Conservation (phyloP, 2,797 vertebrate genomes). For the Brachyrhaphis roseni region DNA sequence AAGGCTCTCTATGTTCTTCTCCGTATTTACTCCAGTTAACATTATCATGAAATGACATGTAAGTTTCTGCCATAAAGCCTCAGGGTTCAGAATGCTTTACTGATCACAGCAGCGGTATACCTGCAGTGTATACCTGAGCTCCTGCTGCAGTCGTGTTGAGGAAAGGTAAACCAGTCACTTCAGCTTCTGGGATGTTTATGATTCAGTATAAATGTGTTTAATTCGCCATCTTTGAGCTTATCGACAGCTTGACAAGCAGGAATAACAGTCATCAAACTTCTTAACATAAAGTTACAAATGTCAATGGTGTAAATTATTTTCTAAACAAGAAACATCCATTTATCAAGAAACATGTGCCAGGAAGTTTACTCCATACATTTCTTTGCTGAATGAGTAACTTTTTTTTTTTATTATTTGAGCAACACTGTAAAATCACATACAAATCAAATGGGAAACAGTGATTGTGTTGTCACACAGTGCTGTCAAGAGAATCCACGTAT, state of each 20-base stretch:
- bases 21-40: slow-evolving; percentile 7
- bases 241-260: not conserved
- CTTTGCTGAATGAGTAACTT: not conserved
- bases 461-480: not conserved
- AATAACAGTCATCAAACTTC: not conserved
- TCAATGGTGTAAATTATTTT: not conserved
- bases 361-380: not conserved
- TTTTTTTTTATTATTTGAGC: not conserved
- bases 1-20: slow-evolving; percentile 29
- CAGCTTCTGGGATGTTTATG: not conserved
- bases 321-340: not conserved
- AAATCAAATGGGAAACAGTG: not conserved
- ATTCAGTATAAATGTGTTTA: not conserved
- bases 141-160: not conserved
- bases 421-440: not conserved
- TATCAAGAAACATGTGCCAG: not conserved
- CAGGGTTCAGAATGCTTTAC: not conserved
- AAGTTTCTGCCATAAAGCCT: not conserved
- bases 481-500: not conserved
- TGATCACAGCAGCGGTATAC: not conserved
- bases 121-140: not conserved
- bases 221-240: not conserved
- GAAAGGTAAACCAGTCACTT: not conserved
- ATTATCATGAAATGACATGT: not conserved
- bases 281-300: not conserved